Evolutionary conservation across 2,797 vertebrate genomes (phyloP), one percentile per base, ranked within the genome.

Genomic region (Argentina silus): DNA sequence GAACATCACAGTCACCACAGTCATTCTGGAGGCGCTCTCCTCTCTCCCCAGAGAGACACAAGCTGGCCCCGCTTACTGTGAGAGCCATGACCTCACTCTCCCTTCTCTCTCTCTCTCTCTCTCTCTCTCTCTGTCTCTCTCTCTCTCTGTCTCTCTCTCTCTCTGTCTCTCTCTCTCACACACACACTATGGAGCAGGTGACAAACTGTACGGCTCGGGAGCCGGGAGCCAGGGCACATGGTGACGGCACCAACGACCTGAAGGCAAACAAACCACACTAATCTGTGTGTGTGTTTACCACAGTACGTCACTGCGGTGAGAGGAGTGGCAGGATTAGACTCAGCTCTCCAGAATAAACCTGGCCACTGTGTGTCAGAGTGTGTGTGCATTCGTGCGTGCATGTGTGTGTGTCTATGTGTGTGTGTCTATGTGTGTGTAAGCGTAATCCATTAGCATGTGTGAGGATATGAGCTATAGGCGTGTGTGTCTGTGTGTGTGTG

Each of bases 1-100:
- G 56, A 59, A 90, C 87, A 90, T 90, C 88, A 89, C 83, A 63
- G 88, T 92, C 90, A 90, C 88, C 72, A 14, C 79, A 70, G 83
- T 78, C 81, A 85, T 88, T 50, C 9, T 74, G 89, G 91, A 86
- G 91, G 87, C 88, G 85, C 85, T 85, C 85, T 85, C 83, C 86
- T 87, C 84, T 73, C 79, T 75, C 68, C 84, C 86, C 85, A 73
- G 66, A 74, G 88, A 87, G 82, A 59, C 74, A 78, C 55, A 78
- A 85, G 78, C 76, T 74, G 76, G 81, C 74, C 78, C 2, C 0
- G 63, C 62, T 64, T n/a, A 64, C 43, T 7, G 42, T 19, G 17
- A 45, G n/a, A 10, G 3, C 43, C n/a, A 19, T 64, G 62, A 50
- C 64, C 17, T 66, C 19, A 48, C 55, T 86, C 84, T 73, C 81